These are phyloP conservation scores for Dysdera silvatica DNA, from an alignment of 1,140 invertebrate species.

Conservation along the genomic window DNA sequence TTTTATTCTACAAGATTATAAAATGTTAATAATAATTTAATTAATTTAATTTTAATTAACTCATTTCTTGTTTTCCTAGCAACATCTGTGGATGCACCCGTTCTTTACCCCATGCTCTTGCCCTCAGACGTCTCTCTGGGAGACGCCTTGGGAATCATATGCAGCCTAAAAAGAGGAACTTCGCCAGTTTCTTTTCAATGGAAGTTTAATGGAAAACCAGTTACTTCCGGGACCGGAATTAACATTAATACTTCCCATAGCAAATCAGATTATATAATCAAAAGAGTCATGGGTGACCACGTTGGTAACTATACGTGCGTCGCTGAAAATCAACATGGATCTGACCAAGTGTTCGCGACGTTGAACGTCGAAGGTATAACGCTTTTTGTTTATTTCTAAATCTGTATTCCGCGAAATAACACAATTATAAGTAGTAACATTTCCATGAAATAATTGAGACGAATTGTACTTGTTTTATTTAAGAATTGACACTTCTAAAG, in stretches of 20 bases:
- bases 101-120: neutral
- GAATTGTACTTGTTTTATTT: too few relatives aligned
- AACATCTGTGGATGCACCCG: neutral
- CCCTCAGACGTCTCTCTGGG: neutral
- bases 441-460: too few relatives aligned
- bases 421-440: too few relatives aligned
- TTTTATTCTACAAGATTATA: too few relatives aligned
- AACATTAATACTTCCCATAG: neutral
- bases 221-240: neutral
- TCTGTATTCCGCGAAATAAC: too few relatives aligned
- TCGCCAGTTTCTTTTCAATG: conserved; percentile 13
- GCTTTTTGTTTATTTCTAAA: too few relatives aligned
- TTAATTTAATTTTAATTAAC: too few relatives aligned
- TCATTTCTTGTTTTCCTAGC: too few relatives aligned
- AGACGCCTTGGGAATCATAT: conserved; percentile 2
- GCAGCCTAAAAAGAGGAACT: conserved; percentile 11
- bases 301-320: conserved; percentile 37
- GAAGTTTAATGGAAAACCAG: neutral
- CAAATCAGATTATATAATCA: neutral
- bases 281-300: conserved; percentile 4
- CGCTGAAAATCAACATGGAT: conserved; percentile 33
- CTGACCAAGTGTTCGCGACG: too few relatives aligned
- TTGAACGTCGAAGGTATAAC: too few relatives aligned
- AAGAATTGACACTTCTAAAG: too few relatives aligned
- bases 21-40: too few relatives aligned